Evolutionary conservation across 2,797 vertebrate genomes (phyloP).

Genomic region (Paratrypauchen microcephalus): DNA sequence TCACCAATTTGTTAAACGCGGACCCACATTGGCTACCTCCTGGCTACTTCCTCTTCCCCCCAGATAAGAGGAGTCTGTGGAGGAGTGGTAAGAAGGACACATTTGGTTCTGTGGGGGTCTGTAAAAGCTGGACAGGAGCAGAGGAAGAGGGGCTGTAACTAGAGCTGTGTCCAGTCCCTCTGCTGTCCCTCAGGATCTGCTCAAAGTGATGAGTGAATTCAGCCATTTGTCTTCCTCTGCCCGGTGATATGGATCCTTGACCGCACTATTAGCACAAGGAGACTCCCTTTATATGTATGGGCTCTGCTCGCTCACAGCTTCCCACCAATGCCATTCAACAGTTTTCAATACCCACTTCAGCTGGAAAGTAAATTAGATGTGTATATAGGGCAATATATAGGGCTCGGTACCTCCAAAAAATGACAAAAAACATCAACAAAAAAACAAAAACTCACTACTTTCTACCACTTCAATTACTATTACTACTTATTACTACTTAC

Average conservation of each 20-base stretch:
- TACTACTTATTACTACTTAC: too few relatives aligned
- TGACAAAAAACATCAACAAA: too few relatives aligned
- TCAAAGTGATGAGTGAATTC: constrained; percentile 79
- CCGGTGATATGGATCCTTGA: constrained; percentile 51
- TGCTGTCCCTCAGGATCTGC: constrained; percentile 55
- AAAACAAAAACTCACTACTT: too few relatives aligned
- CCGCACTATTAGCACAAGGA: constrained; percentile 69
- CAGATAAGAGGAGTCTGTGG: constrained; percentile 68
- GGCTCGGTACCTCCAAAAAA: too few relatives aligned
- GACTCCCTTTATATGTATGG: constrained; percentile 47
- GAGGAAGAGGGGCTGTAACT: constrained; percentile 42
- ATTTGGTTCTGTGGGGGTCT: constrained; percentile 26
- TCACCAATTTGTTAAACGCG: constrained; percentile 73
- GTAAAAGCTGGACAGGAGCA: constrained; percentile 19
- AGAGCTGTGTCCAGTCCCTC: constrained; percentile 48
- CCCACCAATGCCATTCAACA: background rate
- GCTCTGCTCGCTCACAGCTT: constrained; percentile 38
- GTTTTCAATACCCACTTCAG: too few relatives aligned
- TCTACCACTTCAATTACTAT: too few relatives aligned
- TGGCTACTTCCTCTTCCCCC: constrained; percentile 63
- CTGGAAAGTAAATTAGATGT: too few relatives aligned
- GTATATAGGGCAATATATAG: too few relatives aligned
- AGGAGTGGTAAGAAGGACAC: constrained; percentile 9
- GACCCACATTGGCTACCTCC: constrained; percentile 48
- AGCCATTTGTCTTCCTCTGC: constrained; percentile 72